Evolutionary conservation across 1,140 invertebrate species (phyloP).

Genomic region (Mercenaria mercenaria): DNA sequence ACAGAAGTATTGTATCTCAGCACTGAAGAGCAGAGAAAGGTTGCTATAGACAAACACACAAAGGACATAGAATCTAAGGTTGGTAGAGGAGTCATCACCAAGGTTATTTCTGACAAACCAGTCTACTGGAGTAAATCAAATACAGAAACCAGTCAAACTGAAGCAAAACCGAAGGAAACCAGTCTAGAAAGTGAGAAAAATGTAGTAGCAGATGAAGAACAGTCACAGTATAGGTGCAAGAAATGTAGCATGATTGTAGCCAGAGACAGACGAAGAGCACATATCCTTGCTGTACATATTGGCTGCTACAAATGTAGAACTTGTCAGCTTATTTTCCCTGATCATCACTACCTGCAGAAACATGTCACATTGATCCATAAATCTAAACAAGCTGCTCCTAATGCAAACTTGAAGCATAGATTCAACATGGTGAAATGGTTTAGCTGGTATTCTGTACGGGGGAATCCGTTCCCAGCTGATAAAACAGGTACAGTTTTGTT

Average conservation of each 20-base stretch:
- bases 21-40: neutral
- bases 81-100: neutral
- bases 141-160: neutral
- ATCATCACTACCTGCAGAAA: neutral
- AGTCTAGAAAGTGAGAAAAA: neutral
- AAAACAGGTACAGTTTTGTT: neutral
- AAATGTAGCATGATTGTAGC: neutral
- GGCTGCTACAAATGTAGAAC: neutral
- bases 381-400: neutral
- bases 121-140: slow-evolving; percentile 7
- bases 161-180: neutral
- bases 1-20: neutral
- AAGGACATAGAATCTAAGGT: slow-evolving; percentile 44
- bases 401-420: neutral
- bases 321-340: neutral
- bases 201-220: neutral
- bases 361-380: neutral
- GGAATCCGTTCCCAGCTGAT: neutral
- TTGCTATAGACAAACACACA: slow-evolving; percentile 11
- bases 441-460: neutral
- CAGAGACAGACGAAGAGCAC: neutral
- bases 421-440: neutral
- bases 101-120: neutral
- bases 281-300: neutral
- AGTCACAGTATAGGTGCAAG: neutral